A percentile compares a stretch with the other conserved stretches of the same genome.
Evolutionary conservation across 2,113 vertebrate genomes (phyloP).

Genomic region (Thermophis baileyi): DNA sequence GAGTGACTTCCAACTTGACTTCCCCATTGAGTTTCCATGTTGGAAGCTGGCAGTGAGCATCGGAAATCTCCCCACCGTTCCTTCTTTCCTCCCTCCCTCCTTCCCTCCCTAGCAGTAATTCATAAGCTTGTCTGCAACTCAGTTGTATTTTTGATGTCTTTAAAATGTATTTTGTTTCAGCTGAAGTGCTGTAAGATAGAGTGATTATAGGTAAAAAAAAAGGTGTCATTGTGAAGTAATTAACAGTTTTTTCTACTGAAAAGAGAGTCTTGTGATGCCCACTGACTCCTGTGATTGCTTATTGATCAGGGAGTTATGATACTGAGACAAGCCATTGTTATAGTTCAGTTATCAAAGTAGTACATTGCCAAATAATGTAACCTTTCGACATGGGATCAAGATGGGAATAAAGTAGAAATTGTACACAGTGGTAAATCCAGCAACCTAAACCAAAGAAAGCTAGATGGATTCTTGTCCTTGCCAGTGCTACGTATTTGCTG

Average conservation of each 20-base stretch:
- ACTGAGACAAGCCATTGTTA: constrained; percentile 17
- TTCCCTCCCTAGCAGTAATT: background rate
- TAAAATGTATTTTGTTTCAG: background rate
- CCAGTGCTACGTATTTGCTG: background rate
- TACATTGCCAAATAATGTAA: constrained; percentile 15
- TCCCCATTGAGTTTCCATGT: background rate
- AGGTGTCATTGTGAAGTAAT: constrained; percentile 30
- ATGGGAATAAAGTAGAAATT: constrained; percentile 26
- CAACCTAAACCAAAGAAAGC: background rate
- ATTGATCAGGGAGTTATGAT: constrained; percentile 33
- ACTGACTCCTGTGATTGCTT: constrained; percentile 41
- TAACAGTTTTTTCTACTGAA: constrained; percentile 35
- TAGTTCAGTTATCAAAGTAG: constrained; percentile 25
- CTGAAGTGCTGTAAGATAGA: constrained; percentile 20
- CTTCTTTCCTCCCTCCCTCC: background rate
- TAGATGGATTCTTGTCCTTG: constrained; percentile 14
- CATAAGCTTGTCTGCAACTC: background rate
- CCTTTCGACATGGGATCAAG: constrained; percentile 27
- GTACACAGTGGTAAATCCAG: constrained; percentile 14
- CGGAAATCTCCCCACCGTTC: too few relatives aligned
- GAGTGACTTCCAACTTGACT: background rate
- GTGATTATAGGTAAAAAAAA: constrained; percentile 16
- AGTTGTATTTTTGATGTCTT: accelerated
- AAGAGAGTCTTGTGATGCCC: constrained; percentile 29
- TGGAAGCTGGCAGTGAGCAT: background rate